phyloP scores from a whole-genome alignment of 2,797 vertebrate genomes.

The Pelodytes ibericus region DNA sequence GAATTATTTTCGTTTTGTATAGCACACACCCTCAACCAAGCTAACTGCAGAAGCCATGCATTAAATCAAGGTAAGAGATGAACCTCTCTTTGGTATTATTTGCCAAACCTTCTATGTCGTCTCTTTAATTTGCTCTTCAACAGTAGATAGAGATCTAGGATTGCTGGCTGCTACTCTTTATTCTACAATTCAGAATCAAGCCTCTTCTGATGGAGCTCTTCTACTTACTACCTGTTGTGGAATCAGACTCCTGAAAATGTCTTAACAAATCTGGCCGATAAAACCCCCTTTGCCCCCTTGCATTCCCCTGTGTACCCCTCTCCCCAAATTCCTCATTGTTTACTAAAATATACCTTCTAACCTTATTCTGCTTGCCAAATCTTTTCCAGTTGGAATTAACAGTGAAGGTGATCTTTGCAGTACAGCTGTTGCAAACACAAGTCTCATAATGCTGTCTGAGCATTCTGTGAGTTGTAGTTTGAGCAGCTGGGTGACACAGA shows the following conservation, averaged over 20 bases:
- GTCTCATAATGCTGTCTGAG: too few relatives aligned
- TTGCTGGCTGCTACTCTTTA: slow-evolving; percentile 4
- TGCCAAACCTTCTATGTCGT: slow-evolving; percentile 2
- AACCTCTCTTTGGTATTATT: not conserved
- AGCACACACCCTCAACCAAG: slow-evolving; percentile 44
- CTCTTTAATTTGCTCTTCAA: slow-evolving; percentile 35
- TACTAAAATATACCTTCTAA: not conserved
- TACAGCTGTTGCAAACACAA: too few relatives aligned
- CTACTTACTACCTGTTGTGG: slow-evolving; percentile 51
- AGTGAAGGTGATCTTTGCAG: too few relatives aligned
- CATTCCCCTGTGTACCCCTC: not conserved
- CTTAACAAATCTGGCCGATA: slow-evolving; percentile 39
- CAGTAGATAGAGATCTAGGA: slow-evolving; percentile 1
- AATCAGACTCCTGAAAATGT: slow-evolving; percentile 34
- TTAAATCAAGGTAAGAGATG: slow-evolving; percentile 50
- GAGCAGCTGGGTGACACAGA: too few relatives aligned
- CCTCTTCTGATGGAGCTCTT: slow-evolving; percentile 31
- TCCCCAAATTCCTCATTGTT: too few relatives aligned
- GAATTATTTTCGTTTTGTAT: slow-evolving; percentile 51
- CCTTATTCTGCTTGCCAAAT: too few relatives aligned
- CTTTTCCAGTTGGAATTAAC: too few relatives aligned
- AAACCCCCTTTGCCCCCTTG: not conserved
- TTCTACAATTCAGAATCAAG: slow-evolving; percentile 20
- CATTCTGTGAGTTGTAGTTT: not conserved
- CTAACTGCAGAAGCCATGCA: slow-evolving; percentile 50